phyloP scores from a whole-genome alignment of 2,797 vertebrate genomes.

The Microctenopoma steveboyesi region DNA sequence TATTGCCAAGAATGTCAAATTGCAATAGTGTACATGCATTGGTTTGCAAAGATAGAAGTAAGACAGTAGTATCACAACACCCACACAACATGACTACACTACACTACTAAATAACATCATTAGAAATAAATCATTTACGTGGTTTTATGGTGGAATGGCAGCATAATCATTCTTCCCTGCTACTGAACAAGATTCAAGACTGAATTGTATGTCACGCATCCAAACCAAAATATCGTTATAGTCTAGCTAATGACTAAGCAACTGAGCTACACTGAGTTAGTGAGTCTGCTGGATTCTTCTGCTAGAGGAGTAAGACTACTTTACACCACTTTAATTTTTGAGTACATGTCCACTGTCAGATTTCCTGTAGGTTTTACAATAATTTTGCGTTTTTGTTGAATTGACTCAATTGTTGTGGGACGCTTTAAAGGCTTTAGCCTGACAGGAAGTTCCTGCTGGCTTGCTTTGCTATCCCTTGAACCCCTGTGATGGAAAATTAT shows the following conservation, averaged over 20 bases:
- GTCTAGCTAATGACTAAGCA: background rate
- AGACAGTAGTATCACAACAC: background rate
- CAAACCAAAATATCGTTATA: conserved; percentile 47
- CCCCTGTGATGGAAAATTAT: background rate
- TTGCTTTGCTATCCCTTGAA: conserved; percentile 31
- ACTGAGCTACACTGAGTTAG: no score
- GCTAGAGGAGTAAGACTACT: no score
- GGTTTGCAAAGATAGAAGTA: background rate
- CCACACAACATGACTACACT: background rate
- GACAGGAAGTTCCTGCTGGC: conserved; percentile 61
- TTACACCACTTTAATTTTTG: no score
- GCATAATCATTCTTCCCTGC: background rate
- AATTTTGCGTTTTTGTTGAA: conserved; percentile 27
- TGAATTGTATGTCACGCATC: background rate
- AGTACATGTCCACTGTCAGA: no score
- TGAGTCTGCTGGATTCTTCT: no score
- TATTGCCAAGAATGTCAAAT: background rate
- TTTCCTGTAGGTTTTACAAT: conserved; percentile 5
- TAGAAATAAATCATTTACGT: background rate
- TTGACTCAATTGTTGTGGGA: conserved; percentile 29
- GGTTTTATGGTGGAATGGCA: conserved; percentile 14
- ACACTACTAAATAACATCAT: no score
- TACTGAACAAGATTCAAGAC: conserved; percentile 7
- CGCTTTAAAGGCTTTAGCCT: conserved; percentile 36
- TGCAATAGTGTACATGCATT: background rate